Evolutionary conservation across 2,888 invertebrate genomes (phyloP).

Genomic region (Junonia oenone): DNA sequence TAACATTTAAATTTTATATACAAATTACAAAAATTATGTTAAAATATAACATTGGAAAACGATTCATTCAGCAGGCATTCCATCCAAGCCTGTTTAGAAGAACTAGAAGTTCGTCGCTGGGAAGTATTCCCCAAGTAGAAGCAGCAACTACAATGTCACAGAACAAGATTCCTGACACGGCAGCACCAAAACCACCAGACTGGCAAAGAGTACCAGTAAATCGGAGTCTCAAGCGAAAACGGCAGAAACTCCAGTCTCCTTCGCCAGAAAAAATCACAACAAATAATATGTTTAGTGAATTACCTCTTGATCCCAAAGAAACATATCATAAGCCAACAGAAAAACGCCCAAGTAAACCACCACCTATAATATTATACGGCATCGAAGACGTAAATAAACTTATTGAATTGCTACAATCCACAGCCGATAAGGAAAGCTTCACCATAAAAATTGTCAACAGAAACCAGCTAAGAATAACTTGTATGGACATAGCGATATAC

Average conservation of each 20-base stretch:
- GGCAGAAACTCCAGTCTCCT: background rate
- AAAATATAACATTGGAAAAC: no score
- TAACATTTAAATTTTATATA: no score
- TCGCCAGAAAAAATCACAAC: constrained; percentile 1
- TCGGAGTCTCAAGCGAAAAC: constrained; percentile 2
- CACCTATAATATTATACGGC: no score
- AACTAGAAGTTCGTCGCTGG: constrained; percentile 4
- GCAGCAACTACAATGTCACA: background rate
- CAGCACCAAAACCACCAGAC: background rate
- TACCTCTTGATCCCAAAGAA: constrained; percentile 8
- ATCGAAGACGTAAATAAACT: no score
- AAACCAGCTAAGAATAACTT: constrained; percentile 16
- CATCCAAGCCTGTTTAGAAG: constrained; percentile 8
- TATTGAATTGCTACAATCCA: no score
- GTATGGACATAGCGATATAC: constrained; percentile 10
- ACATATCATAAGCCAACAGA: no score
- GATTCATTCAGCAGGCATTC: constrained; percentile 12
- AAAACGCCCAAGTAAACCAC: no score
- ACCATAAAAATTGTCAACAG: no score
- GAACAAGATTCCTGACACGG: background rate
- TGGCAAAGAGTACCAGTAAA: constrained; percentile 3
- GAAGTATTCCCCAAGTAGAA: constrained; percentile 1
- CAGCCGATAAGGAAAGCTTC: no score
- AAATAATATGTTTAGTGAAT: background rate
- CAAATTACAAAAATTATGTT: no score